A percentile compares a stretch with the other conserved stretches of the same genome.
These are phyloP conservation scores for Beris morrisii DNA, from an alignment of 2,888 invertebrate species.

Conservation along the genomic window DNA sequence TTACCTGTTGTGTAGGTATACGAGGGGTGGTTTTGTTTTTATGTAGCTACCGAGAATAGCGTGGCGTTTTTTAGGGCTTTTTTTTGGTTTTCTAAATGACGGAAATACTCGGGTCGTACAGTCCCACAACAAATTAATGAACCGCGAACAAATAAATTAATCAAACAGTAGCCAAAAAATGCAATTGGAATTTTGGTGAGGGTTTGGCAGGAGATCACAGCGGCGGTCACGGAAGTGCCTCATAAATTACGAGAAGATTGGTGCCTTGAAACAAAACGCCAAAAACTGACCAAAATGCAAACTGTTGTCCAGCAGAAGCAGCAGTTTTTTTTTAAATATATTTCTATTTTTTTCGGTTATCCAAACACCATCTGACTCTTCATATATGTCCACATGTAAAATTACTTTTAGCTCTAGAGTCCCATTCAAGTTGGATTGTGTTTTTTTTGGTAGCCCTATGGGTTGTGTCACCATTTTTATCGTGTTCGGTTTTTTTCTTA, in stretches of 20 bases:
- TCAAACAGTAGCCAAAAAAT: slow-evolving; percentile 32
- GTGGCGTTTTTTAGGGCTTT: too few relatives aligned
- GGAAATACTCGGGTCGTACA: not conserved
- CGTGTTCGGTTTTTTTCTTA: not conserved
- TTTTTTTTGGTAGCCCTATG: not conserved
- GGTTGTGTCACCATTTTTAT: not conserved
- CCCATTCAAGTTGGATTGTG: not conserved
- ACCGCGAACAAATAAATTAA: slow-evolving; percentile 25
- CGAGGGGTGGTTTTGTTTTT: too few relatives aligned
- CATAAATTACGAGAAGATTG: slow-evolving; percentile 29
- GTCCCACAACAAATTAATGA: slow-evolving; percentile 31
- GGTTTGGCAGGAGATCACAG: slow-evolving; percentile 15
- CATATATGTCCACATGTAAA: slow-evolving; percentile 7
- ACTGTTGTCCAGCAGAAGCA: slow-evolving; percentile 14
- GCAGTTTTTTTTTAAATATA: not conserved
- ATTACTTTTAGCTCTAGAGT: not conserved
- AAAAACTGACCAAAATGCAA: slow-evolving; percentile 22
- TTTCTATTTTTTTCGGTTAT: slow-evolving; percentile 1
- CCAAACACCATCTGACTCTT: slow-evolving; percentile 29
- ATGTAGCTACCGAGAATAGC: too few relatives aligned
- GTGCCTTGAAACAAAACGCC: slow-evolving; percentile 20
- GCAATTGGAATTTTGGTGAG: slow-evolving; percentile 14
- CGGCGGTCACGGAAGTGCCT: slow-evolving; percentile 31
- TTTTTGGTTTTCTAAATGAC: too few relatives aligned
- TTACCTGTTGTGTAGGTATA: too few relatives aligned